Evolutionary conservation across 2,888 invertebrate species (phyloP).

Genomic region (Priocnemis perturbator): DNA sequence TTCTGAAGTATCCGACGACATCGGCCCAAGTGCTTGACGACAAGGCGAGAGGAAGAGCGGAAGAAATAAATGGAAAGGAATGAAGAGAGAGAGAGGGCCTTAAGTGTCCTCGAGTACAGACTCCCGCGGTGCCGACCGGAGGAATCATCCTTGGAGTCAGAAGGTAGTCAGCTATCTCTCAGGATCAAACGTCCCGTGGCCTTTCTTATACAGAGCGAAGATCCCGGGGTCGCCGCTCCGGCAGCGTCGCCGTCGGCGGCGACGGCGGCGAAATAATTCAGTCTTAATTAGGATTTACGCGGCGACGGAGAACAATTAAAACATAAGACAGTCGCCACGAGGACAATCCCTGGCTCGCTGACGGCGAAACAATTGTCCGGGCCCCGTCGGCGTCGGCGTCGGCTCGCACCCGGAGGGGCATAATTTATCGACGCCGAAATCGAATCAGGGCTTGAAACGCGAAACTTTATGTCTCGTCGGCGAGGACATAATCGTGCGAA

Average conservation of each 20-base stretch:
- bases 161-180: constrained; percentile 41
- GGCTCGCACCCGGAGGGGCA: constrained; percentile 4
- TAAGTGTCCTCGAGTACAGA: constrained; percentile 16
- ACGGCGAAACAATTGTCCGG: constrained; percentile 41
- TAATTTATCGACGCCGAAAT: constrained; percentile 24
- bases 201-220: constrained; percentile 39
- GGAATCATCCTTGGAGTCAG: constrained; percentile 43
- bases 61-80: constrained; percentile 18
- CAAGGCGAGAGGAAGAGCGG: constrained; percentile 7
- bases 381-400: too few relatives aligned
- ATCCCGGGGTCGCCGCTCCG: constrained; percentile 2
- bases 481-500: not conserved
- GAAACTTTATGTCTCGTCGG: not conserved
- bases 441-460: constrained; percentile 25
- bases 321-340: constrained; percentile 57
- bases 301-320: constrained; percentile 68
- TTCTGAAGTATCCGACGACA: not conserved
- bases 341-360: constrained; percentile 37
- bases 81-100: constrained; percentile 18
- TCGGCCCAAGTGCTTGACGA: not conserved
- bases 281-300: constrained; percentile 71
- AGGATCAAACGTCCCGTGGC: constrained; percentile 23
- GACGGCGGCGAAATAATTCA: constrained; percentile 64
- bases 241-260: constrained; percentile 20
- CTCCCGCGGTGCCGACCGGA: constrained; percentile 26